Percentiles rank a stretch among this genome's conserved stretches.
These are phyloP conservation scores for Percopsis omiscomaycus DNA, from an alignment of 2,797 vertebrate genomes.

Conservation along the genomic window DNA sequence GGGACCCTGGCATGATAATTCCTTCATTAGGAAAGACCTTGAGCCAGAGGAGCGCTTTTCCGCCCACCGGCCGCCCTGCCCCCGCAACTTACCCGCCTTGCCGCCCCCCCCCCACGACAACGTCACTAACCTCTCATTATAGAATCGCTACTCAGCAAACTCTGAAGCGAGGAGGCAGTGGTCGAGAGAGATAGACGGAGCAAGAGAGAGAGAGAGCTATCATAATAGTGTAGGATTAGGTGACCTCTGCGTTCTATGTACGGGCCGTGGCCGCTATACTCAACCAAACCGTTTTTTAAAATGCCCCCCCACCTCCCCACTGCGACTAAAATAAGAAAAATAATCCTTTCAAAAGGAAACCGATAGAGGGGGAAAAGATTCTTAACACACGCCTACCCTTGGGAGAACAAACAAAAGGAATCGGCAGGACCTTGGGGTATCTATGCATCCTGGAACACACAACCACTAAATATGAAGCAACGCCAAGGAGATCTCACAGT, in stretches of 20 bases:
- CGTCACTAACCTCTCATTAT: conserved; percentile 70
- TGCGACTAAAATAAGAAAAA: conserved; percentile 50
- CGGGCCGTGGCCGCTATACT: too few species aligned
- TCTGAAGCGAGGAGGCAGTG: conserved; percentile 34
- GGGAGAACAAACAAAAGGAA: conserved; percentile 66
- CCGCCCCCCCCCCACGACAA: conserved; percentile 25
- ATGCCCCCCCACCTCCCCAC: too few species aligned
- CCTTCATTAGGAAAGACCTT: conserved; percentile 75
- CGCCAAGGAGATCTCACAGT: conserved; percentile 7
- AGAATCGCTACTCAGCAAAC: conserved; percentile 72
- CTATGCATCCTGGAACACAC: conserved; percentile 1
- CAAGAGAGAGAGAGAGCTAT: conserved; percentile 13
- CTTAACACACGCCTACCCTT: conserved; percentile 39
- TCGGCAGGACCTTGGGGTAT: conserved; percentile 40
- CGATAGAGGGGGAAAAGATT: conserved; percentile 22
- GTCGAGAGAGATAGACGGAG: conserved; percentile 3
- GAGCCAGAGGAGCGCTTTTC: conserved; percentile 62
- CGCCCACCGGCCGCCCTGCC: conserved; percentile 29
- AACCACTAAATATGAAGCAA: conserved; percentile 38
- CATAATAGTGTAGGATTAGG: conserved; percentile 41
- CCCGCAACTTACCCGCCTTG: neutral
- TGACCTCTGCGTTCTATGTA: conserved; percentile 17
- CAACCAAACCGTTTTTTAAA: too few species aligned
- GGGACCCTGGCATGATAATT: conserved; percentile 71
- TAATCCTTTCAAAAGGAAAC: conserved; percentile 48